These are phyloP conservation scores for Aplysia californica DNA, from an alignment of 1,140 invertebrate species.

Conservation along the genomic window DNA sequence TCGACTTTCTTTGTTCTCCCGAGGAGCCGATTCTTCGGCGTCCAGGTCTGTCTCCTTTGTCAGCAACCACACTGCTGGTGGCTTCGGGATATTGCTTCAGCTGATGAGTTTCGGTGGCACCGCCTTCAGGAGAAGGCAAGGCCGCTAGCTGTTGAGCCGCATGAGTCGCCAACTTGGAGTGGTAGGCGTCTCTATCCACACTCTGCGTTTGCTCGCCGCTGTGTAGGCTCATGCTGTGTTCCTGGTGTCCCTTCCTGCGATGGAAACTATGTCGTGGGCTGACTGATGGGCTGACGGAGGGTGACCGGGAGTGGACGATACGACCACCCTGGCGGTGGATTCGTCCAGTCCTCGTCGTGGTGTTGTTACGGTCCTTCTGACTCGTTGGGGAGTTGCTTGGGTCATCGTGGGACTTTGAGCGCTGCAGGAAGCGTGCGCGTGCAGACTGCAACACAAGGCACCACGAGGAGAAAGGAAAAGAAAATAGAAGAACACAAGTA, in stretches of 20 bases:
- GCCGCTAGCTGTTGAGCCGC: not conserved
- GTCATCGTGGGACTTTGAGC: conserved; percentile 66
- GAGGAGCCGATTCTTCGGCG: too few relatives aligned
- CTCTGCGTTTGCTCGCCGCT: not conserved
- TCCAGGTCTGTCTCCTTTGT: too few relatives aligned
- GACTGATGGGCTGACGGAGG: conserved; percentile 47
- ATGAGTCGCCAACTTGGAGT: not conserved
- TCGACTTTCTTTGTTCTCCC: not conserved
- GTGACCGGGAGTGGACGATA: conserved; percentile 47
- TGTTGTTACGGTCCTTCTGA: conserved; percentile 43
- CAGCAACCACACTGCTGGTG: too few relatives aligned
- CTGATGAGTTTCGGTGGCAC: not conserved
- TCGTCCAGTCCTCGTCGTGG: conserved; percentile 14
- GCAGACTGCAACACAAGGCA: conserved; percentile 41
- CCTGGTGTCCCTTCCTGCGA: not conserved
- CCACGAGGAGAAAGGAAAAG: conserved; percentile 4
- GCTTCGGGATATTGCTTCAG: too few relatives aligned
- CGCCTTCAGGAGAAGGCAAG: not conserved
- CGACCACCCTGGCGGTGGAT: conserved; percentile 33
- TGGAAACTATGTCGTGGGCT: conserved; percentile 28
- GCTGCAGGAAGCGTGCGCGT: conserved; percentile 57
- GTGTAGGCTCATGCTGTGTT: not conserved
- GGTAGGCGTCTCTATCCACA: not conserved
- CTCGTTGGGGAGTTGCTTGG: conserved; percentile 50
- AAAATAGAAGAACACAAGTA: conserved; percentile 1